Base-by-base conservation (phyloP, 2,113 vertebrate species). In the Sceloporus undulatus region DNA sequence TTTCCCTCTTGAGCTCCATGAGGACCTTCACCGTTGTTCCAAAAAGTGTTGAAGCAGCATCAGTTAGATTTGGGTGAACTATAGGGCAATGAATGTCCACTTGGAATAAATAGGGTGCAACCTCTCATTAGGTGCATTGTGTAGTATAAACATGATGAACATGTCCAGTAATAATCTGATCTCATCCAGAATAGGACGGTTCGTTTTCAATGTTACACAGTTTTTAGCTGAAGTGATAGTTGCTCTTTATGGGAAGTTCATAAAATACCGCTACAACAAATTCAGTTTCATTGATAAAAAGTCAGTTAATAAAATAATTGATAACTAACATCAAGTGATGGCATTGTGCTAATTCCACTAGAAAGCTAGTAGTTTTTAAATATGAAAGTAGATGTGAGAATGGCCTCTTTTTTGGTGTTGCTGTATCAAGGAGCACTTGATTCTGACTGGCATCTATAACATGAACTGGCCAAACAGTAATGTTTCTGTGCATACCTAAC, bases 331-430 rank as follows among this genome's bases (percentile, higher is more conserved):
- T 3, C 40, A 38, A 4, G 82, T 27, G 48, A 11, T 16, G 59
- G 2, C 5, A 56, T 68, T 81, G 19, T 54, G 80, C 62, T 68
- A 25, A 59, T 25, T 29, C 38, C 42, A 23, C 74, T 66, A 0
- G 85, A 76, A 75, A 0, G 13, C 9, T 0, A 42, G 1, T 73
- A 56, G 5, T n/a, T 88, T 89, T 78, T 76, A 48, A 23, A 23
- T 77, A 77, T 87, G 73, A 42, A 84, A 87, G 40, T 19, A 8
- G n/a, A 1, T 66, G 87, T 92, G 85, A 82, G 85, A 59, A 66
- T 5, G 0, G 13, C 19, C 21, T 42, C 34, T 48, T 34, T 78
- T 34, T 23, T 77, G 10, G 34, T 76, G 16, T 48, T 40, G 11
- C 0, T 77, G 79, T 62, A 75, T 90, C 76, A 74, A 76, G 8